Percentiles rank a stretch among this genome's conserved stretches.
phyloP scores from a whole-genome alignment of 1,140 invertebrate genomes.

The Anoplolepis gracilipes region DNA sequence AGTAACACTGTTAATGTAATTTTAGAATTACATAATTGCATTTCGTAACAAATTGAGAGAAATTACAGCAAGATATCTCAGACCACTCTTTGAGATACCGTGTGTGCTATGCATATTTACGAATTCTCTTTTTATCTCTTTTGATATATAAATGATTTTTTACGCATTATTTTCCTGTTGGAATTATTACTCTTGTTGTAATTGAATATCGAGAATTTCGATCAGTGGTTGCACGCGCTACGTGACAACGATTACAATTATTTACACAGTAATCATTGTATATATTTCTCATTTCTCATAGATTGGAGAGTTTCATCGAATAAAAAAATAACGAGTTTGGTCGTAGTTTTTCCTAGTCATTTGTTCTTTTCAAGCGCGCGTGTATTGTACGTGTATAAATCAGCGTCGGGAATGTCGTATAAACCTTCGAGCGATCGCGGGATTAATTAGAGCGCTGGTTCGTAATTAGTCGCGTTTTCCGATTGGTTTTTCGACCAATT shows the following conservation, averaged over 20 bases:
- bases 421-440: neutral
- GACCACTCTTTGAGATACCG: neutral
- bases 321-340: neutral
- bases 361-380: neutral
- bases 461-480: constrained; percentile 14
- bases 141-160: neutral
- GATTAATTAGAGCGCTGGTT: constrained; percentile 6
- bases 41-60: neutral
- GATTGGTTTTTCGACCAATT: constrained; percentile 4
- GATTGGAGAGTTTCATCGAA: neutral
- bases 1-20: neutral
- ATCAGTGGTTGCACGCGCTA: neutral
- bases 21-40: neutral
- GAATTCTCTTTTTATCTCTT: too few species aligned
- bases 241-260: neutral
- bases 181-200: neutral
- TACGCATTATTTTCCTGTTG: neutral
- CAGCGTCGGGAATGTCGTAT: neutral
- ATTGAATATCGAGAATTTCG: neutral
- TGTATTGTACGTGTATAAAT: constrained; percentile 19
- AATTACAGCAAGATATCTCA: neutral
- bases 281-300: neutral
- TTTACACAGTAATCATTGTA: neutral
- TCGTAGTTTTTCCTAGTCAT: neutral
- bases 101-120: neutral